These are phyloP conservation scores for Syrphus vitripennis DNA, from an alignment of 2,888 invertebrate genomes.

Conservation along the genomic window DNA sequence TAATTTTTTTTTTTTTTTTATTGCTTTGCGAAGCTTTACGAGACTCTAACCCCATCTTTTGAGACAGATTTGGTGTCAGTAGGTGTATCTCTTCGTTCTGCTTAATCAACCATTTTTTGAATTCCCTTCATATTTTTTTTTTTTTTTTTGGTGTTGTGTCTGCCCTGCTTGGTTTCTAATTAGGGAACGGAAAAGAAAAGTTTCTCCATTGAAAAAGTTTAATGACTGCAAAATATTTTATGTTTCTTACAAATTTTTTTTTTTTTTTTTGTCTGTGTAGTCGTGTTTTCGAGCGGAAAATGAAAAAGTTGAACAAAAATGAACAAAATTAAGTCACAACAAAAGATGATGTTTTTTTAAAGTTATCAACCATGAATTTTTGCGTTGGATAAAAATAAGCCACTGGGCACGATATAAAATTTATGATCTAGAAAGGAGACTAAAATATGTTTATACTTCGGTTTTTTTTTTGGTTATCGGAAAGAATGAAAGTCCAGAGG, in stretches of 20 bases:
- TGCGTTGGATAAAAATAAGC: neutral
- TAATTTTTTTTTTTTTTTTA: neutral
- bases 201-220: slow-evolving; percentile 26
- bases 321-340: slow-evolving; percentile 24
- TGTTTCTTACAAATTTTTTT: slow-evolving; percentile 1
- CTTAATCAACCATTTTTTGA: slow-evolving; percentile 27
- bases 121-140: neutral
- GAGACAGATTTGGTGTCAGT: neutral
- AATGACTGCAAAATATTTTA: slow-evolving; percentile 29
- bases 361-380: slow-evolving; percentile 12
- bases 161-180: slow-evolving; percentile 21
- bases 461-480: neutral
- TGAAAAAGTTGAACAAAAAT: neutral
- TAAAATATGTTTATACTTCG: neutral
- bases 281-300: slow-evolving; percentile 10
- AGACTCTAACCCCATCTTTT: slow-evolving; percentile 8
- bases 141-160: neutral
- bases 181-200: slow-evolving; percentile 18
- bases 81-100: slow-evolving; percentile 1
- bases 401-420: slow-evolving; percentile 17
- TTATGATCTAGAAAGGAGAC: slow-evolving; percentile 1
- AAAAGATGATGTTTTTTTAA: neutral
- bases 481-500: neutral
- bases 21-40: neutral
- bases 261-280: neutral